phyloP scores from a whole-genome alignment of 2,797 vertebrate species.

The Loris lydekkerianus region DNA sequence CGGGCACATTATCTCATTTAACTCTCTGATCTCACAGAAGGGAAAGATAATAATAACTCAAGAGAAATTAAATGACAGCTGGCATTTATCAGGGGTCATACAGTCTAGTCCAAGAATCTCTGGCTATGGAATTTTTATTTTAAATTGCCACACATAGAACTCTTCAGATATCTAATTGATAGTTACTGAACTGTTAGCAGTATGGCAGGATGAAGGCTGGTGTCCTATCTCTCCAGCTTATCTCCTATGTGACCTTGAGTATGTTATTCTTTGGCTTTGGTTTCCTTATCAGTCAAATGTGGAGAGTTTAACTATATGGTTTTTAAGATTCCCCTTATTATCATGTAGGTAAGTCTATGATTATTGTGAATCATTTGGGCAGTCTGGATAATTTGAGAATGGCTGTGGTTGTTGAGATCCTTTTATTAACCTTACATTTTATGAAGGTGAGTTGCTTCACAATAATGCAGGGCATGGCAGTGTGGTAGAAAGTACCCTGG shows the following conservation, averaged over 20 bases:
- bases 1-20: neutral
- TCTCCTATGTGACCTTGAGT: neutral
- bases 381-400: neutral
- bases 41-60: neutral
- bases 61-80: neutral
- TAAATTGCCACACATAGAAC: neutral
- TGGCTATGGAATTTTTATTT: slow-evolving; percentile 1
- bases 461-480: neutral
- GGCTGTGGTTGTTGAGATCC: neutral
- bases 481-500: neutral
- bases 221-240: neutral
- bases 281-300: slow-evolving; percentile 14
- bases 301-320: neutral
- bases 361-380: neutral
- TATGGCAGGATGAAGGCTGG: neutral
- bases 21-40: slow-evolving; percentile 7
- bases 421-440: neutral
- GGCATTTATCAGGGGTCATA: neutral
- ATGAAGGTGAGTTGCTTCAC: neutral
- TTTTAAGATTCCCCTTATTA: slow-evolving; percentile 1
- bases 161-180: neutral
- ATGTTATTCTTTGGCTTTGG: neutral
- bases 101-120: neutral
- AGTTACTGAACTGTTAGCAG: neutral
- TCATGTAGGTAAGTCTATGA: neutral